phyloP scores from a whole-genome alignment of 2,888 invertebrate species.

The Mythimna loreyi region DNA sequence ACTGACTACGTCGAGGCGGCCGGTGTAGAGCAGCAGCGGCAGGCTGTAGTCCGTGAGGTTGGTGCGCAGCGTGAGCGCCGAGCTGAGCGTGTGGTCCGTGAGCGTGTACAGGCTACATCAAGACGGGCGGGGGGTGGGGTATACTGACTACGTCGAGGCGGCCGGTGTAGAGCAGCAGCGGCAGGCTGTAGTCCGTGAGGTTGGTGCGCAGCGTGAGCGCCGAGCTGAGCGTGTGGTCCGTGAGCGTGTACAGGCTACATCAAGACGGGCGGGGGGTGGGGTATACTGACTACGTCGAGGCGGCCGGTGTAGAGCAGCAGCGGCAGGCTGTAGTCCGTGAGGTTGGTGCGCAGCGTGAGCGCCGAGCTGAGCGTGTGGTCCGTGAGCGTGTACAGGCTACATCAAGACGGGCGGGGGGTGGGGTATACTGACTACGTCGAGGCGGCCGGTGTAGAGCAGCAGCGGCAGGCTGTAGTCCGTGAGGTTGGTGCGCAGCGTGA shows the following conservation, averaged over 20 bases:
- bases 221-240: slow-evolving; percentile 45
- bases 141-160: slow-evolving; percentile 76
- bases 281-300: slow-evolving; percentile 75
- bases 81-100: slow-evolving; percentile 43
- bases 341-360: slow-evolving; percentile 86
- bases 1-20: slow-evolving; percentile 79
- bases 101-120: too few species aligned
- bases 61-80: slow-evolving; percentile 81
- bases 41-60: slow-evolving; percentile 76
- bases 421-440: slow-evolving; percentile 74
- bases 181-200: slow-evolving; percentile 71
- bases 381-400: too few species aligned
- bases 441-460: slow-evolving; percentile 83
- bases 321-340: slow-evolving; percentile 72
- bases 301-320: slow-evolving; percentile 85
- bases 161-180: slow-evolving; percentile 86
- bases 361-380: slow-evolving; percentile 44
- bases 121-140: too few species aligned
- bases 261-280: too few species aligned
- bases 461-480: slow-evolving; percentile 74
- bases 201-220: slow-evolving; percentile 85
- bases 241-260: too few species aligned
- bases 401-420: too few species aligned
- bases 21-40: slow-evolving; percentile 86
- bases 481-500: slow-evolving; percentile 88